Evolutionary conservation across 2,888 invertebrate species (phyloP).

Genomic region (Orchesellides sinensis): DNA sequence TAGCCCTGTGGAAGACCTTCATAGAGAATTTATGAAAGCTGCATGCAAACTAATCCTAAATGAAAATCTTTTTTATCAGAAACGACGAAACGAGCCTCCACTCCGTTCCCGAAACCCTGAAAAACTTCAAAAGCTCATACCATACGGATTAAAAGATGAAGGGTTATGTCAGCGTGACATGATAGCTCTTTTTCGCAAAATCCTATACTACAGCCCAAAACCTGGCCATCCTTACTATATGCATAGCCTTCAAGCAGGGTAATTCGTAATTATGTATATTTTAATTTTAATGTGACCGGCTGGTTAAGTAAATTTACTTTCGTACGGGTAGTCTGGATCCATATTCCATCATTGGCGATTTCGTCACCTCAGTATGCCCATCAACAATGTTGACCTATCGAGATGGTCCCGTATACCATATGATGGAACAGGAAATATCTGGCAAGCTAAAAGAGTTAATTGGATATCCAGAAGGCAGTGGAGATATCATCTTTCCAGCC

Average conservation of each 20-base stretch:
- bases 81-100: conserved; percentile 39
- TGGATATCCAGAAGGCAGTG: conserved; percentile 32
- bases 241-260: conserved; percentile 30
- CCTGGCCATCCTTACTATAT: conserved; percentile 49
- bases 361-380: conserved; percentile 39
- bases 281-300: too few species aligned
- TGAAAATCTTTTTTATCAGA: conserved; percentile 39
- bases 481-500: conserved; percentile 49
- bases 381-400: conserved; percentile 65
- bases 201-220: conserved; percentile 40
- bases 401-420: conserved; percentile 59
- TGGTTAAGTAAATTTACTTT: too few species aligned
- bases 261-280: not conserved
- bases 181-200: conserved; percentile 1
- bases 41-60: conserved; percentile 29
- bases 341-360: conserved; percentile 60
- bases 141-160: not conserved
- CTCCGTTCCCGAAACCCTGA: conserved; percentile 34
- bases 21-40: conserved; percentile 32
- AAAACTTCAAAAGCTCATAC: conserved; percentile 18
- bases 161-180: conserved; percentile 23
- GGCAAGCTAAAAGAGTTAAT: conserved; percentile 17
- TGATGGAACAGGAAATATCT: conserved; percentile 66
- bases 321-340: conserved; percentile 20
- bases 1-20: conserved; percentile 14